phyloP scores from a whole-genome alignment of 2,797 vertebrate species.

The Neoniphon sammara region DNA sequence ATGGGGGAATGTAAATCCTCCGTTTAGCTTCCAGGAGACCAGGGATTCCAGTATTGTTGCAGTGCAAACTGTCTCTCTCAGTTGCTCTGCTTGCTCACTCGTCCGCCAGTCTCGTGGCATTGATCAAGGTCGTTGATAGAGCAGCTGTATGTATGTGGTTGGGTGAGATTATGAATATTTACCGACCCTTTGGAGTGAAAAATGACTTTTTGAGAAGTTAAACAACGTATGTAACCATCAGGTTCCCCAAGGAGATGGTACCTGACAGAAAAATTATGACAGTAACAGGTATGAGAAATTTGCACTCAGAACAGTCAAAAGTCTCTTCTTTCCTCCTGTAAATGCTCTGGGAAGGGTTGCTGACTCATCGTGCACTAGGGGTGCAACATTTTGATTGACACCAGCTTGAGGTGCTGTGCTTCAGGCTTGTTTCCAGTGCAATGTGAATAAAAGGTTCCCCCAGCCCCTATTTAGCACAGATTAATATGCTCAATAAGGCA shows the following conservation, averaged over 20 bases:
- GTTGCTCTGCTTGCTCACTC: not conserved
- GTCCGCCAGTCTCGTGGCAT: not conserved
- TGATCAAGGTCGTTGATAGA: not conserved
- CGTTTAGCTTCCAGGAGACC: not conserved
- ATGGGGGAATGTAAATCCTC: not conserved
- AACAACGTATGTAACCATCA: not conserved
- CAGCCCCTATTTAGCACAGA: not conserved
- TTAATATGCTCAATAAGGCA: too few relatives aligned
- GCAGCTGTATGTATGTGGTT: too few relatives aligned
- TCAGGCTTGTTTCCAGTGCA: not conserved
- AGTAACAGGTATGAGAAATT: not conserved
- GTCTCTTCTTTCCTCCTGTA: not conserved
- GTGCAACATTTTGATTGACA: not conserved
- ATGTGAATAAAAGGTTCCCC: not conserved
- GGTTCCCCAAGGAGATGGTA: not conserved
- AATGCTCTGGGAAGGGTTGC: not conserved
- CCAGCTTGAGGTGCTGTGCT: not conserved
- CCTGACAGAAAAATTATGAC: not conserved
- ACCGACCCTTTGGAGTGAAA: too few relatives aligned
- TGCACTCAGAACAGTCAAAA: not conserved
- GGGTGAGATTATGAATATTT: too few relatives aligned
- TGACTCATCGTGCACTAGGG: not conserved
- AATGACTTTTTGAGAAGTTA: not conserved
- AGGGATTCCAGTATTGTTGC: not conserved
- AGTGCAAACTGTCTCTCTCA: not conserved